phyloP scores from a whole-genome alignment of 2,113 vertebrate genomes.

The Lota lota region DNA sequence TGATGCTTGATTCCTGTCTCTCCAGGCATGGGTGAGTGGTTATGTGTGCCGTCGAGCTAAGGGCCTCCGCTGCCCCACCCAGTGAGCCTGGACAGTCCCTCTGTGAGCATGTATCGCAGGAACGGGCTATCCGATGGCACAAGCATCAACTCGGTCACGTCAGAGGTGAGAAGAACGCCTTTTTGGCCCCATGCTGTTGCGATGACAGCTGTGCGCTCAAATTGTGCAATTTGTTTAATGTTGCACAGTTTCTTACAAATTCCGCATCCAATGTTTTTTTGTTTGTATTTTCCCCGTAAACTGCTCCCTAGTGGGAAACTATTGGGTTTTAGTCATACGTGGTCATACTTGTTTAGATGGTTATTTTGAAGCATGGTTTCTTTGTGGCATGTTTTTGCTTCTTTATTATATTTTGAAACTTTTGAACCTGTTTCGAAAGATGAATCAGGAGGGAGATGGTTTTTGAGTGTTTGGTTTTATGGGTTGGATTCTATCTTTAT shows the following conservation, averaged over 20 bases:
- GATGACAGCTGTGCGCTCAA: neutral
- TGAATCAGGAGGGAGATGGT: too few relatives aligned
- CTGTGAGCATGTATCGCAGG: conserved; percentile 76
- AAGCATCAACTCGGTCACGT: conserved; percentile 69
- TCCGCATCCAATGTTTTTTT: neutral
- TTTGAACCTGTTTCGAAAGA: too few relatives aligned
- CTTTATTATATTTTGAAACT: too few relatives aligned
- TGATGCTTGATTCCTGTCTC: neutral
- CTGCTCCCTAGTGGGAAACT: too few relatives aligned
- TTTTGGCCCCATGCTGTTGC: neutral
- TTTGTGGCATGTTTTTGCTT: too few relatives aligned
- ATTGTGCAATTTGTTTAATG: neutral
- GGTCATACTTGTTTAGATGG: too few relatives aligned
- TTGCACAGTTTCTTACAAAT: neutral
- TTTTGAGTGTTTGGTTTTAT: too few relatives aligned
- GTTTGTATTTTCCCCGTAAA: neutral
- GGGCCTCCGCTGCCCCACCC: conserved; percentile 45
- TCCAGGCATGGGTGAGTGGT: conserved; percentile 65
- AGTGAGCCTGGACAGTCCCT: conserved; percentile 31
- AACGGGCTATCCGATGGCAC: conserved; percentile 72
- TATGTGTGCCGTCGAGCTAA: conserved; percentile 57
- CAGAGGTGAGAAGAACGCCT: conserved; percentile 54
- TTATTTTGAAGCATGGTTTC: too few relatives aligned
- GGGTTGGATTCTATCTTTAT: too few relatives aligned
- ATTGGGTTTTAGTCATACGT: too few relatives aligned